Evolutionary conservation across 2,797 vertebrate genomes (phyloP), one percentile per base, ranked within the genome.

Genomic region (Rhynchotus rufescens): DNA sequence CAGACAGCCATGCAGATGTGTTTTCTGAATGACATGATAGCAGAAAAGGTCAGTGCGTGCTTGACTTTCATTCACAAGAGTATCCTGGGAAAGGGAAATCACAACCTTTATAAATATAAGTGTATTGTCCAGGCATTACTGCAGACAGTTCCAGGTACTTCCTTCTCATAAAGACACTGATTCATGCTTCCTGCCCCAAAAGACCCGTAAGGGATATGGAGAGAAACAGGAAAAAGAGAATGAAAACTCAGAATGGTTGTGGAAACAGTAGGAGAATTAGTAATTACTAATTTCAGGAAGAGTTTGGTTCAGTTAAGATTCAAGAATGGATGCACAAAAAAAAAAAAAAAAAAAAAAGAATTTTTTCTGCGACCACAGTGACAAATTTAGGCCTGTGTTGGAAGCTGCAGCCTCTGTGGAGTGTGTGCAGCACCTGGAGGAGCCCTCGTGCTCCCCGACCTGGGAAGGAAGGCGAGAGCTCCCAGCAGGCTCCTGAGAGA

Each of bases 21-120:
- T 80, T 93, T 89, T 91, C 60, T 67, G 69, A 89, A 60, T 95
- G 96, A 96, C 47, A 80, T 89, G 86, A 89, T 84, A 84, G 74
- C 77, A 79, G 4, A 90, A 96, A 92, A 92, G 94, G 95, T 96
- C 94, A 96, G 56, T 0, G 0, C 0, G 0, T 84, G 74, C 85
- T 93, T 94, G 94, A 87, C 90, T 94, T 95, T 42, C 80, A 83
- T 92, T 96, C 80, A 83, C 36, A 74, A 42, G 92, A 80, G 40
- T 84, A 36, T 83, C 76, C 81, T 75, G 76, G 92, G 65, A 94
- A 93, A 90, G 84, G 94, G 92, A 96, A 96, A 92, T 84, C 45
- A 21, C 84, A 71, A 10, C 80, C 76, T 87, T 76, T 74, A 34
- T 85, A 19, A 78, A 91, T 87, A 57, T 42, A 90, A 47, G 25